Conservation (phyloP, 2,113 vertebrate genomes). For the Ondatra zibethicus region DNA sequence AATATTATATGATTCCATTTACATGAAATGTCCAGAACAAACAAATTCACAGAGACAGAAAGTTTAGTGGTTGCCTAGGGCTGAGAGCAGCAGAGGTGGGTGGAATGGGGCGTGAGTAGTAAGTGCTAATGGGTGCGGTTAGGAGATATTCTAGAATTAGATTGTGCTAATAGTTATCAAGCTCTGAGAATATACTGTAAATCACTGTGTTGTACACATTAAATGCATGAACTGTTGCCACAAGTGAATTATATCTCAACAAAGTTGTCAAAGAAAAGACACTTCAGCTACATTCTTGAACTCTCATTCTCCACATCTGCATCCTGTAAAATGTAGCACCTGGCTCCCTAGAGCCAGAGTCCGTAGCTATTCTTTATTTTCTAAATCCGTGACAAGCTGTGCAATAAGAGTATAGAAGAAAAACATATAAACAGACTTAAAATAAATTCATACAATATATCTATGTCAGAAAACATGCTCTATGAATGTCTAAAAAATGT, state of each 20-base stretch:
- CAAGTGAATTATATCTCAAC: constrained; percentile 8
- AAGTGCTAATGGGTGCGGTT: neutral
- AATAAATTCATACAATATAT: constrained; percentile 31
- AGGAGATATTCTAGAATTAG: neutral
- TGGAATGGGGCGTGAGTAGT: neutral
- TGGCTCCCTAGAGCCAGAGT: constrained; percentile 1
- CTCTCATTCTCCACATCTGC: neutral
- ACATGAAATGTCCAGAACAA: neutral
- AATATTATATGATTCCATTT: neutral
- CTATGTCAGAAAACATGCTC: constrained; percentile 17
- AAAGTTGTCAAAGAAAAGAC: constrained; percentile 7
- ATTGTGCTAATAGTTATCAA: neutral
- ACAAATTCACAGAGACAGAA: neutral
- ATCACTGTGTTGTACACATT: neutral
- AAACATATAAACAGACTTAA: neutral
- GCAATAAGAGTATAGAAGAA: constrained; percentile 30
- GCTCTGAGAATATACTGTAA: neutral
- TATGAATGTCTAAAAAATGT: constrained; percentile 20
- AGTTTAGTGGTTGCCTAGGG: neutral
- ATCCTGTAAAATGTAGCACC: neutral
- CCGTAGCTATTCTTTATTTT: neutral
- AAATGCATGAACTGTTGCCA: neutral
- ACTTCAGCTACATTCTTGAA: neutral
- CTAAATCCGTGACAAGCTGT: neutral
- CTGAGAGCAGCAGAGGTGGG: neutral